phyloP scores from a whole-genome alignment of 1,140 invertebrate species.

The Lepidurus arcticus region DNA sequence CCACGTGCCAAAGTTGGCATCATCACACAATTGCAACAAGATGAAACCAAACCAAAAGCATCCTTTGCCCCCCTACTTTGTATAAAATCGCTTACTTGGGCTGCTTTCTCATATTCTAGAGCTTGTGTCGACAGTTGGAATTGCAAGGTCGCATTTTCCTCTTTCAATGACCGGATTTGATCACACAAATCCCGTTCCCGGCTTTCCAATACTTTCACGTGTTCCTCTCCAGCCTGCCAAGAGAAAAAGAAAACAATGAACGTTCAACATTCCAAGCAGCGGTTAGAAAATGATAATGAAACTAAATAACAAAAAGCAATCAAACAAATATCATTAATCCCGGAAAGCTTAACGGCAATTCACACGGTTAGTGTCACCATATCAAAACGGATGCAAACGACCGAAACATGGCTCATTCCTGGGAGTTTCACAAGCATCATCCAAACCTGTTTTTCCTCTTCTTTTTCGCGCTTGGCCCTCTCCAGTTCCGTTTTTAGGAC shows the following conservation, averaged over 20 bases:
- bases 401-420: background rate
- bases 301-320: too few species aligned
- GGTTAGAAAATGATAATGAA: too few species aligned
- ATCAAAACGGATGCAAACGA: background rate
- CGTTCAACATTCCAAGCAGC: background rate
- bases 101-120: constrained; percentile 23
- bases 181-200: background rate
- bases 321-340: too few species aligned
- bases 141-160: constrained; percentile 27
- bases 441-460: background rate
- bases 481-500: background rate
- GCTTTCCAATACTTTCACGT: background rate
- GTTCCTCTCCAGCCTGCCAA: background rate
- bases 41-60: constrained; percentile 7
- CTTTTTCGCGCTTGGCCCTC: background rate
- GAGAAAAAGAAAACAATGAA: background rate
- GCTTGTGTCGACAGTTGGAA: constrained; percentile 32
- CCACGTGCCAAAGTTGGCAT: background rate
- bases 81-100: constrained; percentile 26
- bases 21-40: constrained; percentile 11
- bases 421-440: background rate
- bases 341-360: too few species aligned
- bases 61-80: background rate
- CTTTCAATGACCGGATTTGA: constrained; percentile 10
- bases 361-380: too few species aligned